Base-by-base conservation (phyloP, 2,888 invertebrate genomes). In the Tridacna crocea region DNA sequence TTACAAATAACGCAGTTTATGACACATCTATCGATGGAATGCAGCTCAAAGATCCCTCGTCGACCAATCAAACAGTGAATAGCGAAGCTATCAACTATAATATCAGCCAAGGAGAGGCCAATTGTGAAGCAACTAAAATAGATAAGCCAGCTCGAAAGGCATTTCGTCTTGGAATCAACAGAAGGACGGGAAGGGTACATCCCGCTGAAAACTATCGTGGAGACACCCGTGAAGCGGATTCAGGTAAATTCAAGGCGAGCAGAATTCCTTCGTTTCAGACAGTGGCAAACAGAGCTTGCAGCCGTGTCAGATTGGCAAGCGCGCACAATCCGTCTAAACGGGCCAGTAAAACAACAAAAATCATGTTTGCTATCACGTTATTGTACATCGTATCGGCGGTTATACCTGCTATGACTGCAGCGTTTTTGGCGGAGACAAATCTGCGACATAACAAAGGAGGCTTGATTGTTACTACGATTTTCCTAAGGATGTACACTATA, bases 321-420 rank as follows among this genome's bases (percentile, higher is more conserved):
- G 55, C 15, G 15, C 55, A 19, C 11, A 51, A 24, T 22, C 51
- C 15, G 19, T 47, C 48, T n/a, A 48, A 70, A 15, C 47, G 70
- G 0, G 70, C 70, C 0, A 48, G 19, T 12, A 70, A 70, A 51
- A 70, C 70, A 8, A 70, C 70, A 19, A 70, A 70, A 70, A 70
- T 70, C 47, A 70, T 70, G 19, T 70, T 70, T 26, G 70, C 55
- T 10, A 51, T 70, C 15, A 47, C 47, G 11, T 11, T 70, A 6
- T 47, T 51, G 2, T 70, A 70, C 26, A 70, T 70, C 48, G 26
- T 70, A 15, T 48, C 70, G 11, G 51, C 70, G 11, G 47, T 70
- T 10, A 51, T 70, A 0, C 70, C 70, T 24, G 24, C 70, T 17
- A 15, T 70, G 6, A 51, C 46, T 12, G 70, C 70, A 15, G 13